Percentiles rank a stretch among this genome's conserved stretches.
Evolutionary conservation across 2,113 vertebrate genomes (phyloP).

Genomic region (Bujurquina vittata): DNA sequence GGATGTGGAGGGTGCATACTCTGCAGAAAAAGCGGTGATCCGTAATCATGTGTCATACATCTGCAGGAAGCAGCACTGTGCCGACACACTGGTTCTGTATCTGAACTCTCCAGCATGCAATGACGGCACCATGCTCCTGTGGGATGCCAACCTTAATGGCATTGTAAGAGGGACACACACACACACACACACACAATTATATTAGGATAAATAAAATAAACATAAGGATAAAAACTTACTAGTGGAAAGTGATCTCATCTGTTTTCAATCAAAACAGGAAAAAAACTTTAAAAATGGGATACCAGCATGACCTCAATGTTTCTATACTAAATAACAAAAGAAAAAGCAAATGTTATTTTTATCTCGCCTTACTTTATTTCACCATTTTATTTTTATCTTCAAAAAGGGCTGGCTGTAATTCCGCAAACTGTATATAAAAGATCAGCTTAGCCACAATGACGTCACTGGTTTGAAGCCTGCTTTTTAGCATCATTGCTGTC

Average conservation of each 20-base stretch:
- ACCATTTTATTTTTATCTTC: no score
- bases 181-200: not conserved
- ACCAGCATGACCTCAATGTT: no score
- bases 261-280: not conserved
- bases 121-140: constrained; percentile 84
- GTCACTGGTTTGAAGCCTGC: not conserved
- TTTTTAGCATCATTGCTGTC: not conserved
- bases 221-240: not conserved
- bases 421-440: not conserved
- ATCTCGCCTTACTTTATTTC: no score
- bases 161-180: constrained; percentile 70
- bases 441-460: not conserved
- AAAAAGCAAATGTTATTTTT: no score
- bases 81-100: constrained; percentile 82
- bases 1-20: constrained; percentile 78
- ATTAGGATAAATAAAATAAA: not conserved
- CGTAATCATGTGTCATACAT: constrained; percentile 83
- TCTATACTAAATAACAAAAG: no score
- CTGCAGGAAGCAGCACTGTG: constrained; percentile 84
- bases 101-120: constrained; percentile 83
- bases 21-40: constrained; percentile 82
- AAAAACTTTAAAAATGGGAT: accelerated
- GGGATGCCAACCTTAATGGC: constrained; percentile 84
- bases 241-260: not conserved
- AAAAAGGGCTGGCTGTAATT: no score